These are phyloP conservation scores for Piaya cayana DNA, from an alignment of 2,113 vertebrate genomes.

Conservation along the genomic window DNA sequence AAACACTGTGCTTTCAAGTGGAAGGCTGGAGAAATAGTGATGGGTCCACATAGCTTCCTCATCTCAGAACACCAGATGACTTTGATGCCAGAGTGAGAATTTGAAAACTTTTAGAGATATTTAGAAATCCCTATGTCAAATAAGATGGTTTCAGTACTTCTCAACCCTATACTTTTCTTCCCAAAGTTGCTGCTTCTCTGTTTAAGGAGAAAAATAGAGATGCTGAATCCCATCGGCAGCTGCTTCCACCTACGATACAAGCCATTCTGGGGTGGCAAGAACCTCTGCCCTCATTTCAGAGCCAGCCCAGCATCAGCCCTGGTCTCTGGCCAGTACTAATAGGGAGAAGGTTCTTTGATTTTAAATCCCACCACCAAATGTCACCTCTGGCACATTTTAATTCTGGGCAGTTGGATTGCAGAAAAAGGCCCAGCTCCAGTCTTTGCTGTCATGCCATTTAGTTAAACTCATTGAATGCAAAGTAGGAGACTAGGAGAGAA, in stretches of 20 bases:
- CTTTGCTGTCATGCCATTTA: not conserved
- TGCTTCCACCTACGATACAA: not conserved
- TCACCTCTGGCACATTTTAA: not conserved
- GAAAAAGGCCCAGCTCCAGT: not conserved
- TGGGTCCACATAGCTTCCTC: not conserved
- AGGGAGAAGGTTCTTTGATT: conserved; percentile 20
- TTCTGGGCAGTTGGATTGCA: not conserved
- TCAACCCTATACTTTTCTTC: not conserved
- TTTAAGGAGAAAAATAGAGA: not conserved
- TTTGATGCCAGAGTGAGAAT: not conserved
- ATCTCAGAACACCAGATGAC: not conserved
- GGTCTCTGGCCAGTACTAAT: not conserved
- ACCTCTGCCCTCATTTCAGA: not conserved
- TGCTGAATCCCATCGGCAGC: fast-evolving
- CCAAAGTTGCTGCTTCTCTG: not conserved
- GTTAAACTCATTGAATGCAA: not conserved
- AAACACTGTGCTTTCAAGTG: not conserved
- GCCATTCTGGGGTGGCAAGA: not conserved
- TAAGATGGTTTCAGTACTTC: not conserved
- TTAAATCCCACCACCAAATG: conserved; percentile 37
- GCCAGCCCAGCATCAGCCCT: not conserved
- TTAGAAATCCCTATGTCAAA: not conserved
- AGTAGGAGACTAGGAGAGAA: not conserved
- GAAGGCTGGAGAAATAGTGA: not conserved
- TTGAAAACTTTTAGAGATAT: not conserved